Conservation (phyloP, 1,140 invertebrate species). For the Drosophila santomea region DNA sequence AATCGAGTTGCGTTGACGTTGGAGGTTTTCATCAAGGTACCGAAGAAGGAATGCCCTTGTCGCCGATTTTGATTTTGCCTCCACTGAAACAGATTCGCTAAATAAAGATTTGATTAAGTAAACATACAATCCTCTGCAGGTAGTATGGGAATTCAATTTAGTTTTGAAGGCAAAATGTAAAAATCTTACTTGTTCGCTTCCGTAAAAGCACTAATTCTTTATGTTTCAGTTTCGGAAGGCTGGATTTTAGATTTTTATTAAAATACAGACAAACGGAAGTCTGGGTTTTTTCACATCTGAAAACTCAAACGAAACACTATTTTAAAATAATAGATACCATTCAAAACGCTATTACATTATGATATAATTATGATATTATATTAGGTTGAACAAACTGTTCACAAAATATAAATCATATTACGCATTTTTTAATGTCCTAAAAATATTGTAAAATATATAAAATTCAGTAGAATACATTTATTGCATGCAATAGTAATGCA, state of each 20-base stretch:
- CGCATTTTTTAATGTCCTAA: background rate
- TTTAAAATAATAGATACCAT: too few relatives aligned
- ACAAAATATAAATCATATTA: too few relatives aligned
- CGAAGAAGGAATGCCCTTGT: constrained; percentile 48
- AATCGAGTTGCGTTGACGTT: constrained; percentile 28
- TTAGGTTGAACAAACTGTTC: too few relatives aligned
- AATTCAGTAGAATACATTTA: too few relatives aligned
- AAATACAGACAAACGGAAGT: background rate
- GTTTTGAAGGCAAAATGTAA: background rate
- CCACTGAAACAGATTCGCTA: constrained; percentile 6
- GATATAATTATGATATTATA: too few relatives aligned
- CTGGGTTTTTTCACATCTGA: background rate
- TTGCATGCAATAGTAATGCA: background rate
- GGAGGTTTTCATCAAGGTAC: constrained; percentile 6
- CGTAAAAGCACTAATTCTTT: background rate
- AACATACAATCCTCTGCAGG: constrained; percentile 16
- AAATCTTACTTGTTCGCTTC: background rate
- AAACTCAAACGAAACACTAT: background rate
- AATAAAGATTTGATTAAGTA: constrained; percentile 11
- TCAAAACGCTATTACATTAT: too few relatives aligned
- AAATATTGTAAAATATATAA: background rate
- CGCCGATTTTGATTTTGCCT: background rate
- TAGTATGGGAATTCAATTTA: constrained; percentile 3
- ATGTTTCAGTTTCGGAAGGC: background rate
- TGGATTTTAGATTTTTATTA: background rate